Evolutionary conservation across 2,888 invertebrate genomes (phyloP).

Genomic region (Antheraea yamamai): DNA sequence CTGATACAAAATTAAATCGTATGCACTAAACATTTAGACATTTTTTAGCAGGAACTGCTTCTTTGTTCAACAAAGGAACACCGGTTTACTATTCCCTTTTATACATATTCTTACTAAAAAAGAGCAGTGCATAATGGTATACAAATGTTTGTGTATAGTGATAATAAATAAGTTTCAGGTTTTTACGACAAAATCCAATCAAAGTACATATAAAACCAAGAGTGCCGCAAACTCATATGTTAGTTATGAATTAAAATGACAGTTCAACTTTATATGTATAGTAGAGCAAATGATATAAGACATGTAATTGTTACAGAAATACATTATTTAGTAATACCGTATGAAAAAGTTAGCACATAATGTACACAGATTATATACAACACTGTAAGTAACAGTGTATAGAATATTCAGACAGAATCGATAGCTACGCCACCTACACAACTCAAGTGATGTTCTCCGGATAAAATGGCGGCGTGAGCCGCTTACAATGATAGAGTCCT

Average conservation of each 20-base stretch:
- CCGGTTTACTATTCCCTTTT: no score
- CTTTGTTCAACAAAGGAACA: no score
- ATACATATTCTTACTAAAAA: no score
- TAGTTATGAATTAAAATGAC: neutral
- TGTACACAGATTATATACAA: neutral
- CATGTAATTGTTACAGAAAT: neutral
- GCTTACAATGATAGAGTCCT: neutral
- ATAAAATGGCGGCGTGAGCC: neutral
- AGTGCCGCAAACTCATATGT: neutral
- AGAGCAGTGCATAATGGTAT: no score
- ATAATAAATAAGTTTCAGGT: neutral
- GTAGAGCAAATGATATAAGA: neutral
- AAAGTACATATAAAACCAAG: neutral
- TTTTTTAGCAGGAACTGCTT: no score
- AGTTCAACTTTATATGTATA: neutral
- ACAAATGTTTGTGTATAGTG: neutral
- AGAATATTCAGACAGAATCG: neutral
- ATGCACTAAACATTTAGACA: no score
- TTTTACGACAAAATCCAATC: neutral
- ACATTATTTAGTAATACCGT: neutral
- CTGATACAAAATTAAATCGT: no score
- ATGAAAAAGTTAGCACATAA: neutral
- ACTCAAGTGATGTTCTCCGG: neutral
- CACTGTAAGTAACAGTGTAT: neutral
- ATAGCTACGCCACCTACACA: conserved; percentile 3